phyloP scores from a whole-genome alignment of 1,140 invertebrate genomes.

The Oscheius sp. region DNA sequence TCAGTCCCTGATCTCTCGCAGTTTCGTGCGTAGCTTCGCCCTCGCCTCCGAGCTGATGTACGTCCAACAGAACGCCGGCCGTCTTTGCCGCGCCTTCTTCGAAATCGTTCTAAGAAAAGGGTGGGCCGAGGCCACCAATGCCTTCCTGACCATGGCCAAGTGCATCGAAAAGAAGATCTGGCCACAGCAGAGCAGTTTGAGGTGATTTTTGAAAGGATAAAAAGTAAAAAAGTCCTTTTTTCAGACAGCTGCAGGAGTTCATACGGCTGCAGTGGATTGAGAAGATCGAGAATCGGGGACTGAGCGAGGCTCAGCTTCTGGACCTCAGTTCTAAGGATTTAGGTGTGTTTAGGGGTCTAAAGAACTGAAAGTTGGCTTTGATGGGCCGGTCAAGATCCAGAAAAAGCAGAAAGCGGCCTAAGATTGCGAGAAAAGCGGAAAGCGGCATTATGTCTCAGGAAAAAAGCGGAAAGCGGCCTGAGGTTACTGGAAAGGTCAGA shows the following conservation, averaged over 20 bases:
- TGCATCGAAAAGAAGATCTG: conserved; percentile 77
- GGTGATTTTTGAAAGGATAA: conserved; percentile 75
- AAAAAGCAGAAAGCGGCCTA: too few relatives aligned
- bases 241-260: conserved; percentile 46
- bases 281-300: conserved; percentile 75
- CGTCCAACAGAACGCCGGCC: conserved; percentile 73
- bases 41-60: conserved; percentile 48
- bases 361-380: too few relatives aligned
- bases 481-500: too few relatives aligned
- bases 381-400: too few relatives aligned
- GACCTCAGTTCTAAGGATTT: conserved; percentile 85
- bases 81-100: conserved; percentile 87
- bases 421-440: too few relatives aligned
- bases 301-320: conserved; percentile 68
- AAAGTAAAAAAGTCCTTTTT: not conserved
- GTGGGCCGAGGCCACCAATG: conserved; percentile 80
- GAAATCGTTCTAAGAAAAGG: conserved; percentile 85
- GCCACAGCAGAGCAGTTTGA: conserved; percentile 79
- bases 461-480: too few relatives aligned
- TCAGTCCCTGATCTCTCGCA: conserved; percentile 53
- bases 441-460: too few relatives aligned
- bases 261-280: conserved; percentile 75
- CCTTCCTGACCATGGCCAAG: conserved; percentile 77
- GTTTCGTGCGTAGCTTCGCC: conserved; percentile 49
- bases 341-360: conserved; percentile 62